Percentiles rank a stretch among this genome's conserved stretches.
phyloP scores from a whole-genome alignment of 2,888 invertebrate species.

The Drosophila acutilabella region DNA sequence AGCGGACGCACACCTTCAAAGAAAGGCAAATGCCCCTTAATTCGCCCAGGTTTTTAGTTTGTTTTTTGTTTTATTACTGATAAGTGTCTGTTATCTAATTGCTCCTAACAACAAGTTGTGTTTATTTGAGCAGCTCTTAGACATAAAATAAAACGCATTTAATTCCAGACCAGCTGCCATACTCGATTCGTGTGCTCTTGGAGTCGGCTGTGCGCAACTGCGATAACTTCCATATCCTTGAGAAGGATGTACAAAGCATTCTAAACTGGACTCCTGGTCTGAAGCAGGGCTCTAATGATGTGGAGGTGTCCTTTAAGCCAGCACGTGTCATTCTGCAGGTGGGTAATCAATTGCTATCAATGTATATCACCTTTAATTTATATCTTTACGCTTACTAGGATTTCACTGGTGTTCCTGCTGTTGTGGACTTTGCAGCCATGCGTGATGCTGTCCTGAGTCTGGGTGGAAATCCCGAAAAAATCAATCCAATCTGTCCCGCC shows the following conservation, averaged over 20 bases:
- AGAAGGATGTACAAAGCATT: conserved; percentile 94
- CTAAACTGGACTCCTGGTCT: conserved; percentile 91
- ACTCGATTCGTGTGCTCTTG: conserved; percentile 95
- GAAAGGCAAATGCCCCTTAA: conserved; percentile 4
- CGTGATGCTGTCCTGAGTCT: conserved; percentile 95
- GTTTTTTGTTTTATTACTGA: conserved; percentile 7
- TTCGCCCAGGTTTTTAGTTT: background rate
- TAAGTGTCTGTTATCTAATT: conserved; percentile 25
- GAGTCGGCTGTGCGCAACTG: conserved; percentile 98
- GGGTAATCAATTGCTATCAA: conserved; percentile 21
- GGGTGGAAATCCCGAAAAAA: conserved; percentile 95
- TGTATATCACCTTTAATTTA: background rate
- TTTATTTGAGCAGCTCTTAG: conserved; percentile 1
- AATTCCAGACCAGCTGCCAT: conserved; percentile 92
- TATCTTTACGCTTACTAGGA: conserved; percentile 87
- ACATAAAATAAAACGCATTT: background rate
- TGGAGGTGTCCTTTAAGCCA: conserved; percentile 98
- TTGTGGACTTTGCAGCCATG: conserved; percentile 99
- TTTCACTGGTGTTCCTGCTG: conserved; percentile 98
- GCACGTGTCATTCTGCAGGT: conserved; percentile 98
- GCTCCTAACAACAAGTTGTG: background rate
- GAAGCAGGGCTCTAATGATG: conserved; percentile 86
- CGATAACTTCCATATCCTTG: conserved; percentile 95
- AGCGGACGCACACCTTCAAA: conserved; percentile 7
- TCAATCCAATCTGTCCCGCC: conserved; percentile 98